Evolutionary conservation across 1,140 invertebrate species (phyloP).

Genomic region (Drosophila orena): DNA sequence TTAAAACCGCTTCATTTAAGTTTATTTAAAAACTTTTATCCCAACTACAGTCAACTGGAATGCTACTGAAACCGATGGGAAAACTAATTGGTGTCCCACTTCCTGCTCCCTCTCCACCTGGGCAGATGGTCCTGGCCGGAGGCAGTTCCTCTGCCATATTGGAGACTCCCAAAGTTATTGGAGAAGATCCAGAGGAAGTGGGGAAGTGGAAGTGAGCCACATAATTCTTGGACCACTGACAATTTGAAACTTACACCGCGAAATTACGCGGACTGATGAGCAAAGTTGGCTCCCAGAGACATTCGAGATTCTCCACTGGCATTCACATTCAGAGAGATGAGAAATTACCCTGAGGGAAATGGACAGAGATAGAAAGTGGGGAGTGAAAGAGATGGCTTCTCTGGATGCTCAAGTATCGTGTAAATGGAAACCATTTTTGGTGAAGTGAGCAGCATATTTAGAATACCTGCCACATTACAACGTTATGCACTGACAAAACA

Average conservation of each 20-base stretch:
- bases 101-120: constrained; percentile 23
- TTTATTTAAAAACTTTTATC: constrained; percentile 53
- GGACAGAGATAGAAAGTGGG: neutral
- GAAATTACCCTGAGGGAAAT: constrained; percentile 33
- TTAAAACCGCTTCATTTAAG: constrained; percentile 23
- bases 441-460: constrained; percentile 34
- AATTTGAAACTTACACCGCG: constrained; percentile 69
- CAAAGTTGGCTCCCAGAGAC: constrained; percentile 56
- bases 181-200: neutral
- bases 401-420: constrained; percentile 54
- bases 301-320: constrained; percentile 20
- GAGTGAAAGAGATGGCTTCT: neutral
- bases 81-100: constrained; percentile 59
- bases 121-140: constrained; percentile 55
- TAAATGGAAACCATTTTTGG: constrained; percentile 61
- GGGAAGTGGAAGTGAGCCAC: constrained; percentile 11
- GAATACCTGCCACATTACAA: constrained; percentile 9
- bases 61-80: constrained; percentile 46
- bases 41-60: constrained; percentile 25
- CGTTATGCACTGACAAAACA: neutral
- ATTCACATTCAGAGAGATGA: constrained; percentile 39
- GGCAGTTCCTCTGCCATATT: constrained; percentile 27
- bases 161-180: neutral
- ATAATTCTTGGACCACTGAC: constrained; percentile 61
- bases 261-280: constrained; percentile 71